Base-by-base conservation (phyloP, 2,797 vertebrate species). In the Sebastes diaconus region DNA sequence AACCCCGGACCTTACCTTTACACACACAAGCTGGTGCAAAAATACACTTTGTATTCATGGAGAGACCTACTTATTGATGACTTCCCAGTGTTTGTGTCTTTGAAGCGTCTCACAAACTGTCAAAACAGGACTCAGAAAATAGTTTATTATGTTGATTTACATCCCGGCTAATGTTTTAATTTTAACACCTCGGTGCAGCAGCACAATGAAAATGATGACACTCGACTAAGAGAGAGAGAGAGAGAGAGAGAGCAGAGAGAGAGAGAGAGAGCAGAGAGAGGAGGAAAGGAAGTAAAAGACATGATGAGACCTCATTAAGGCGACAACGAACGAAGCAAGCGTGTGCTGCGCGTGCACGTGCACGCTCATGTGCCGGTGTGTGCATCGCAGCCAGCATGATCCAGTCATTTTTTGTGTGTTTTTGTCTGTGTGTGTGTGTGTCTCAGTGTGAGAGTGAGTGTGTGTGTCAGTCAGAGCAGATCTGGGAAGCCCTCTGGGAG, bases 231-330 rank as follows among this genome's bases (percentile, higher is more conserved):
- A 80, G 65, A 60, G 86, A 74, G 79, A 75, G 77, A 24, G 22
- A 65, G 50, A 61, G 42, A 34, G 10, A 75, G 65, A 69, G 42
- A 34, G n/a, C 66, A 79, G 73, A 10, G 32, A 34, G 32, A 77
- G 77, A 64, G 63, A 14, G 54, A 30, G 64, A 65, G 64, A 70
- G 57, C 12, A 57, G 67, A 66, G 64, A 70, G 57, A 16, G 63
- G 68, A 70, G 68, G 30, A 77, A 71, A 79, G 71, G 30, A 76
- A 81, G 59, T 73, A 69, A 73, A 84, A 83, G 77, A 84, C 73
- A 84, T 61, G 79, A 82, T 79, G 75, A 94, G 92, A 93, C 92
- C 93, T 94, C 93, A 94, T 94, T 94, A 92, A 91, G 79, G 78
- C 82, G 60, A 76, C 81, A 71, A 64, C 12, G 42, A 46, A 52